A percentile compares a stretch with the other conserved stretches of the same genome.
Conservation (phyloP, 2,888 invertebrate genomes). For the Geophilus truncorum region DNA sequence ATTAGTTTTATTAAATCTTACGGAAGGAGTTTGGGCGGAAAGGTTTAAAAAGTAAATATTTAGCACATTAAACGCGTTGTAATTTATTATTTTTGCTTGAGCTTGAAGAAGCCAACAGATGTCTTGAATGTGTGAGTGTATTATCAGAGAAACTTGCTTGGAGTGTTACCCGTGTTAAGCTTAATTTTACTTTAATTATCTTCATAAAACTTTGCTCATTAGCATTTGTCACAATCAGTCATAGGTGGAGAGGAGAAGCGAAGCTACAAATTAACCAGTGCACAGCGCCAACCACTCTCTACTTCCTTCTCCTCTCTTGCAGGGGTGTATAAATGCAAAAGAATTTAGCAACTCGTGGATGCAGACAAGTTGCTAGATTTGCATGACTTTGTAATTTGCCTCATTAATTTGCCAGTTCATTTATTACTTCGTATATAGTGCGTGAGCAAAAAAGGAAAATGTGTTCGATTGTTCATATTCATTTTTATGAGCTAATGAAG, state of each 20-base stretch:
- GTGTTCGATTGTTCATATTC: slow-evolving; percentile 17
- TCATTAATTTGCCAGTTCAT: slow-evolving; percentile 3
- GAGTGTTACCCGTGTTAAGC: slow-evolving; percentile 6
- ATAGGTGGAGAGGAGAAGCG: slow-evolving; percentile 17
- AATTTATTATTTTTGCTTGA: background rate
- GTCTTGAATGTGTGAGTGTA: slow-evolving; percentile 21
- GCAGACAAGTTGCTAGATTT: slow-evolving; percentile 2
- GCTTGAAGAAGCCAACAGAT: slow-evolving; percentile 12
- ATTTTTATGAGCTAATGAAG: background rate
- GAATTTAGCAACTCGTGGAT: background rate
- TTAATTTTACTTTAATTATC: slow-evolving; percentile 18
- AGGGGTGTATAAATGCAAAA: background rate
- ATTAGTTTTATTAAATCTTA: slow-evolving; percentile 9
- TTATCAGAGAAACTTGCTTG: slow-evolving; percentile 18
- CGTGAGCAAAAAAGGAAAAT: background rate
- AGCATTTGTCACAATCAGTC: slow-evolving; percentile 25
- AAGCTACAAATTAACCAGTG: slow-evolving; percentile 16
- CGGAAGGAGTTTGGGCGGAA: background rate
- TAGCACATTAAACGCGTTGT: background rate
- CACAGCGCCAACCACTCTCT: background rate
- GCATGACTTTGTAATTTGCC: slow-evolving; percentile 12
- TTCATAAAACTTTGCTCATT: slow-evolving; percentile 27
- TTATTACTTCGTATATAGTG: background rate
- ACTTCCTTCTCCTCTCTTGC: background rate
- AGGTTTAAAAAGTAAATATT: slow-evolving; percentile 14